Evolutionary conservation across 2,888 invertebrate species (phyloP), one percentile per base, ranked within the genome.

Genomic region (Dryobota labecula): DNA sequence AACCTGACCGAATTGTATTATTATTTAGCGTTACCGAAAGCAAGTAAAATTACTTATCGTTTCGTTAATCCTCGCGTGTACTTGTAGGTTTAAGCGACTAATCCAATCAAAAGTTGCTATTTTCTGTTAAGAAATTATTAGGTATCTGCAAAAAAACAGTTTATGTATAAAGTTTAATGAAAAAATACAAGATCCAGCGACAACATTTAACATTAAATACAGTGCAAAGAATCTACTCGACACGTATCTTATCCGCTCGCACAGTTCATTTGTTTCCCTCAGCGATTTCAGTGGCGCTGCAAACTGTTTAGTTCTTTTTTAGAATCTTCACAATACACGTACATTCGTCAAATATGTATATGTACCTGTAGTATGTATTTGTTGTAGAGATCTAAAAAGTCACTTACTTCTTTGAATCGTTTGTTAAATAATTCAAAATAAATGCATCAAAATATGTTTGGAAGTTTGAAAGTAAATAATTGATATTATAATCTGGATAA

Each of bases 211-310:
- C 47, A 36, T 51, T 24, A 27, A 71, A 65, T 38, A n/a, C 15
- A n/a, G 45, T 45, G 51, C 33, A 56, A 60, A 49, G 49, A 30
- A 45, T 27, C 27, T 54, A 33, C 66, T 57, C 60, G 33, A 41
- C 69, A 64, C 60, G 60, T 56, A 61, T 76, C 54, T 56, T 63
- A 75, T 60, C 76, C 76, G 58, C 38, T 27, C 43, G n/a, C 54
- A 51, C 62, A 24, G 76, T 76, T 80, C 69, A 80, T 70, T 76
- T 80, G 81, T 76, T 76, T 47, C 45, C 30, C 63, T 54, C 81
- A n/a, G 70, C 54, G 54, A 51, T 64, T 81, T 27, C 36, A 51
- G n/a, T 18, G 24, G 27, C 53, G 49, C 63, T 64, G 60, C 54
- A 45, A 60, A 64, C 33, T 41, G 54, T 64, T 65, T 8, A 43